These are phyloP conservation scores for Nymphalis polychloros DNA, from an alignment of 2,888 invertebrate genomes.

Conservation along the genomic window DNA sequence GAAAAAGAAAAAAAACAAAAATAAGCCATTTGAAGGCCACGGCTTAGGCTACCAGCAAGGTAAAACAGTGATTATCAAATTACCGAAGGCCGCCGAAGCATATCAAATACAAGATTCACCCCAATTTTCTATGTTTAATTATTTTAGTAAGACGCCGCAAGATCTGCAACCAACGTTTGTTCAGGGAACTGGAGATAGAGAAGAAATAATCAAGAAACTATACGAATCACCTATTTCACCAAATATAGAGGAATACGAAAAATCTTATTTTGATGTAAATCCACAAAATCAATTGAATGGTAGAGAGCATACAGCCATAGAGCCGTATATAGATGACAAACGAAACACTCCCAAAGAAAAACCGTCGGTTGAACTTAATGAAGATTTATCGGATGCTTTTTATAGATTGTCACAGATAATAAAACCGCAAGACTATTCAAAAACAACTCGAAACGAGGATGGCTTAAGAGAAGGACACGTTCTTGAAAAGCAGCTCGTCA, in stretches of 20 bases:
- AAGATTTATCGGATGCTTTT: constrained; percentile 13
- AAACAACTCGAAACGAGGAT: constrained; percentile 38
- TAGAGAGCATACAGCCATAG: neutral
- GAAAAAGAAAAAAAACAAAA: constrained; percentile 58
- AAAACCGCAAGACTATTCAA: constrained; percentile 21
- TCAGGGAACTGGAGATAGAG: constrained; percentile 57
- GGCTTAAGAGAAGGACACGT: constrained; percentile 43
- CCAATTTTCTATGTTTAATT: constrained; percentile 66
- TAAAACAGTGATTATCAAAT: constrained; percentile 74
- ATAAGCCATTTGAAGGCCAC: constrained; percentile 72
- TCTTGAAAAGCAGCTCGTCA: constrained; percentile 2
- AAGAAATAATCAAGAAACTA: constrained; percentile 52
- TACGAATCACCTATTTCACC: constrained; percentile 23
- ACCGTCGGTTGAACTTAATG: constrained; percentile 4
- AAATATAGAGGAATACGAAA: constrained; percentile 23
- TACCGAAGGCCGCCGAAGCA: constrained; percentile 63
- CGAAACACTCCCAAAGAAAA: neutral
- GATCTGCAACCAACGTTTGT: constrained; percentile 59
- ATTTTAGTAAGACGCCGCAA: constrained; percentile 74
- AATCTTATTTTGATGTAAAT: constrained; percentile 7
- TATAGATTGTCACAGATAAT: constrained; percentile 27
- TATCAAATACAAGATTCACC: constrained; percentile 59
- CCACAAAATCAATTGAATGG: neutral
- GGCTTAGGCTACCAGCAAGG: constrained; percentile 78
- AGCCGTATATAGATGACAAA: constrained; percentile 5